Evolutionary conservation across 1,140 invertebrate genomes (phyloP), one percentile per base, ranked within the genome.

Genomic region (Meteorus sp.): DNA sequence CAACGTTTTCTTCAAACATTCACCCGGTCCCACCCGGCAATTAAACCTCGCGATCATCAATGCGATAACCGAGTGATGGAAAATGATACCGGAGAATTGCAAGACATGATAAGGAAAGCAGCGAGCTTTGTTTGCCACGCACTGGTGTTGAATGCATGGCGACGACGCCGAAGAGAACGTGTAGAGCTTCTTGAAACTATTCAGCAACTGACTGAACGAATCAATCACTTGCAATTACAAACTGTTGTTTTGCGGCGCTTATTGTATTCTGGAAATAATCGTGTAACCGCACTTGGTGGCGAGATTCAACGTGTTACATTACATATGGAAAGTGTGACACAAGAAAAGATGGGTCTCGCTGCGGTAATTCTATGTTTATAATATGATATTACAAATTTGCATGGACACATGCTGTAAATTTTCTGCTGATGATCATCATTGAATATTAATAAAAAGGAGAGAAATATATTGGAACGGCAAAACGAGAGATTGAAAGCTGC

Each of bases 221-320:
- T 75, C n/a, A 80, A 83, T 44, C 79, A 84, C 3, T 69, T 85
- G 6, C 79, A 82, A 19, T 70, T 84, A 5, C 85, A 86, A 65
- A 82, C 85, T 52, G 70, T 75, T n/a, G 80, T 84, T 2, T 71
- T 87, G 20, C 80, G 84, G 50, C 74, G 77, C 5, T 70, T 87
- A 15, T 72, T 86, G 58, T 77, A 84, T 39, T 80, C 81, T 2
- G 85, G 86, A 69, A 83, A 82, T 63, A 64, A 60, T 1, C 82
- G 85, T 53, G 75, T 85, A 19, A 68, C 75, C 3, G 75, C 79
- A 57, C 76, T 84, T 13, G 80, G 81, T 33, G 57, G 63, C 0
- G 83, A 86, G 61, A 69, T 82, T 31, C 81, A 84, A 57, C 68
- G 78, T n/a, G 62, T 82, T 1, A 84, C 82, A 59, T 70, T 68